These are phyloP conservation scores for Noturus placidus DNA, from an alignment of 2,113 vertebrate genomes.

Conservation along the genomic window DNA sequence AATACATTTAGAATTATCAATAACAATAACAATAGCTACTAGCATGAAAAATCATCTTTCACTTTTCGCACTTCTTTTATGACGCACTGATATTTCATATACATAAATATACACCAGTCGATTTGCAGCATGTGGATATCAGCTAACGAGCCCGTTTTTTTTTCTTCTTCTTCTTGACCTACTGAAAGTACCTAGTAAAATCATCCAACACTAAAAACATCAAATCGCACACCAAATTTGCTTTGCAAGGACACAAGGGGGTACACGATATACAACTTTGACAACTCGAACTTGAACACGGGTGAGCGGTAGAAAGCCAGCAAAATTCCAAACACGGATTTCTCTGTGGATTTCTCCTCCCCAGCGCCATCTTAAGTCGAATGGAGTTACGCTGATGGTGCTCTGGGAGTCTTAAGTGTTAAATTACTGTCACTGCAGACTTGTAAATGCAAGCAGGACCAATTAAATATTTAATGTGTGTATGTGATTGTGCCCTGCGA, in stretches of 20 bases:
- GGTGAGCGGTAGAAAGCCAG: neutral
- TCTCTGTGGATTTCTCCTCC: neutral
- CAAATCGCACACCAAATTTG: neutral
- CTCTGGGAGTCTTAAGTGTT: neutral
- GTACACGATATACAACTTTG: neutral
- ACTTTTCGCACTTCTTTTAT: neutral
- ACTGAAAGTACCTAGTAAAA: neutral
- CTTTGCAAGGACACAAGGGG: neutral
- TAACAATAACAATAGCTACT: neutral
- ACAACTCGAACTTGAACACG: neutral
- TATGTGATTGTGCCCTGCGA: too few relatives aligned
- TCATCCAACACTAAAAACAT: neutral
- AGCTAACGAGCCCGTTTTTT: neutral
- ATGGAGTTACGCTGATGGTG: neutral
- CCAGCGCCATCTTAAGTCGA: neutral
- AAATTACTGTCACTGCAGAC: neutral
- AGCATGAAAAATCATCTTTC: neutral
- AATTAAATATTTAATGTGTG: neutral
- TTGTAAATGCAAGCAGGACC: neutral
- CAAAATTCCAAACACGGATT: neutral
- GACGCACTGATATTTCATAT: neutral
- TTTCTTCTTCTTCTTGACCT: too few relatives aligned
- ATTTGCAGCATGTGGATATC: neutral
- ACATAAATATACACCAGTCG: conserved; percentile 2
- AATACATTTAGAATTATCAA: neutral